phyloP scores from a whole-genome alignment of 2,113 vertebrate genomes.

The Tyrannus savana region DNA sequence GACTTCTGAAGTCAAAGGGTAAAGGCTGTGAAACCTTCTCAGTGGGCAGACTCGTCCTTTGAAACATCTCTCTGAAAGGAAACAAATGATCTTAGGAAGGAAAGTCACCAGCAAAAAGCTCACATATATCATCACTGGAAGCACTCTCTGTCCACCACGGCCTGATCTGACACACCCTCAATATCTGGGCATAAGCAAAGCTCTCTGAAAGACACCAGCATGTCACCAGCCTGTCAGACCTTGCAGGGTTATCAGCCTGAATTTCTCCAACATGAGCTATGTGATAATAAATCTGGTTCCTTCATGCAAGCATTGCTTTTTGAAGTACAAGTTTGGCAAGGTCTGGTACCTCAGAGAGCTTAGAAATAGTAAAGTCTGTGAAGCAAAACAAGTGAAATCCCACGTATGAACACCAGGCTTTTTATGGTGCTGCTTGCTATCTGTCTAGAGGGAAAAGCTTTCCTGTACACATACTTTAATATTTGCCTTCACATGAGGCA shows the following conservation, averaged over 20 bases:
- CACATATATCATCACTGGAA: background rate
- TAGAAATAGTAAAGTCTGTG: background rate
- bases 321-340: background rate
- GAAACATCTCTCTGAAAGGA: background rate
- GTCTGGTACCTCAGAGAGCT: background rate
- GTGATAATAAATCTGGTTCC: background rate
- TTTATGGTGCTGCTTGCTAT: background rate
- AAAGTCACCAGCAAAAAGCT: background rate
- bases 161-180: background rate
- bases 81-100: background rate
- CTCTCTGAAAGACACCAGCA: background rate
- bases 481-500: constrained; percentile 31
- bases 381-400: background rate
- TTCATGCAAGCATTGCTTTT: background rate
- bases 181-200: background rate
- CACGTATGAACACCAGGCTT: fast-evolving
- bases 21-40: background rate
- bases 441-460: background rate
- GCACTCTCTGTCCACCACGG: background rate
- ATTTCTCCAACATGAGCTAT: background rate
- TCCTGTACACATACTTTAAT: background rate
- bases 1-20: background rate
- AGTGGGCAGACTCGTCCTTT: background rate
- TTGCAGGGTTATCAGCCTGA: background rate
- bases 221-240: background rate